Conservation (phyloP, 2,113 vertebrate genomes). For the Mellivora capensis region DNA sequence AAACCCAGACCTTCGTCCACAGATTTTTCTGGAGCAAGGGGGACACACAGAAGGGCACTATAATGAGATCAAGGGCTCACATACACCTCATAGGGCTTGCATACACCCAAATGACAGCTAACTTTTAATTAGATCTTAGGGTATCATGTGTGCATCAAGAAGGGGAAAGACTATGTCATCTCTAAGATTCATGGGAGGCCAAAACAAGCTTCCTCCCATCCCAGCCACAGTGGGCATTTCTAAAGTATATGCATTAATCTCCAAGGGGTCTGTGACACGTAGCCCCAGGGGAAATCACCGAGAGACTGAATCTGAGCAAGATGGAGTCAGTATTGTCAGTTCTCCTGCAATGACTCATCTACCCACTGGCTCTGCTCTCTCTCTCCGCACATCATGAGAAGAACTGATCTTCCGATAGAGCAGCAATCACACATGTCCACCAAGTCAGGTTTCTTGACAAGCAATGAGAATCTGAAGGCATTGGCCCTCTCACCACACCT, state of each 20-base stretch:
- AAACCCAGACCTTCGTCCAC: neutral
- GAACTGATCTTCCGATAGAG: neutral
- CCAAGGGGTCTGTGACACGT: neutral
- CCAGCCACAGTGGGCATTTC: neutral
- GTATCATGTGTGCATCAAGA: neutral
- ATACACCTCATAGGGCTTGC: too few relatives aligned
- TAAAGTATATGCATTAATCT: neutral
- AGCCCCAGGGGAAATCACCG: neutral
- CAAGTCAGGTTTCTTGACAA: neutral
- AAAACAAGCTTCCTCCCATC: neutral
- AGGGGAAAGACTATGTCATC: neutral
- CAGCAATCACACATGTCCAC: rapidly evolving
- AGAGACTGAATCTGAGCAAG: neutral
- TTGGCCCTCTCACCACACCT: neutral
- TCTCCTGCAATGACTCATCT: neutral
- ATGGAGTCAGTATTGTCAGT: neutral
- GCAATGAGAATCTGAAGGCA: neutral
- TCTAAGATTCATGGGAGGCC: neutral
- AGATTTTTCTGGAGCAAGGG: neutral
- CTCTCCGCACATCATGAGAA: neutral
- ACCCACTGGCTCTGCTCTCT: neutral
- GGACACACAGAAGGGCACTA: neutral
- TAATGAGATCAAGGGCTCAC: neutral
- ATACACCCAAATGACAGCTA: neutral
- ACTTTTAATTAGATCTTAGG: neutral